Evolutionary conservation across 35 echinoderm and acorn worm genomes (phyloP), one percentile per base, ranked within the genome.

Genomic region (Patiria miniata): DNA sequence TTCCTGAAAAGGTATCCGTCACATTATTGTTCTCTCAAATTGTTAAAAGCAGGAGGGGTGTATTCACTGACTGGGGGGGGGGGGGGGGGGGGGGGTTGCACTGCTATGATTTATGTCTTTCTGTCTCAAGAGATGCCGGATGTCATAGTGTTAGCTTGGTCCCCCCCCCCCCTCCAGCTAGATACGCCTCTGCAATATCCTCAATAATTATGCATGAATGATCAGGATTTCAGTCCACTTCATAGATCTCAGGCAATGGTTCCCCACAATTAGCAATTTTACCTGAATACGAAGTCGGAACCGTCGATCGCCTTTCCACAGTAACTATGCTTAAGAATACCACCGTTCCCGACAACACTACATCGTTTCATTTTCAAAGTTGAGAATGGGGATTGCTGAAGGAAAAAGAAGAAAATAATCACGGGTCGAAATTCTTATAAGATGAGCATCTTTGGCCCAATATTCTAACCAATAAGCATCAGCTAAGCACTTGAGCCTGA

Each of bases 281-380:
- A 95, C 93, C 93, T 91, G 73, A 91, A 95, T 12, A 95, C 89
- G 47, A 78, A 95, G 79, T 95, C 89, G 55, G 89, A 39, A 7
- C 83, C 79, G 52, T 95, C 93, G 19, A 95, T 95, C 14, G 91
- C 60, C 34, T 78, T 81, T 23, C 93, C 93, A 79, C 93, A 95
- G 28, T 65, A 22, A 85, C 89, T 91, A 36, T 91, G 21, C 21
- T 61, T 39, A 26, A 95, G 50, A 14, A 83, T 87, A 37, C 93
- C 93, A 65, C 93, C 91, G 56, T 95, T 95, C 12, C 93, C 93
- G 8, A 95, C 61, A 18, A 95, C 85, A 73, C 85, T 88, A 56
- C 93, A 95, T 8, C 93, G 61, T 28, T 84, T 79, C 37, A 95
- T 15, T 36, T 36, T 51, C 26, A 38, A 29, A 7, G 22, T 81